Percentiles rank a stretch among this genome's conserved stretches.
Conservation (phyloP, 2,888 invertebrate species). For the Junonia oenone region DNA sequence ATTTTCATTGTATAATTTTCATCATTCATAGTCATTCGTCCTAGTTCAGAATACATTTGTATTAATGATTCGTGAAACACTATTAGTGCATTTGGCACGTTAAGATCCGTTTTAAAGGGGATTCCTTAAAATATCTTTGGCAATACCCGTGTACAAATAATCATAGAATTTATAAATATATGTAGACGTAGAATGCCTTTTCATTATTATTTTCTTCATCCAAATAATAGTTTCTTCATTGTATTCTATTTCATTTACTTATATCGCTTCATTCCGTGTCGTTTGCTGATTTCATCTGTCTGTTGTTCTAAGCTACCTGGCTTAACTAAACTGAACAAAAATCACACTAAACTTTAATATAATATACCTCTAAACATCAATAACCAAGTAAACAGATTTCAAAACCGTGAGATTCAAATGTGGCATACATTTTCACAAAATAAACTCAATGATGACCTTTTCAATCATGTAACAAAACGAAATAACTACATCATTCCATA, state of each 20-base stretch:
- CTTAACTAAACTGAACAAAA: conserved; percentile 12
- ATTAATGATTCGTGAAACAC: background rate
- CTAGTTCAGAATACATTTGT: background rate
- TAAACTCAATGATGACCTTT: background rate
- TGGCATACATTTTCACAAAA: too few relatives aligned
- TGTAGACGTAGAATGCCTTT: background rate
- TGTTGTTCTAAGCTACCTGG: conserved; percentile 33
- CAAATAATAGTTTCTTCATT: background rate
- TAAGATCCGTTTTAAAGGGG: conserved; percentile 11
- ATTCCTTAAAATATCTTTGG: conserved; percentile 23
- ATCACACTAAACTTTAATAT: background rate
- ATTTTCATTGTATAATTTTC: background rate
- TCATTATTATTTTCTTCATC: conserved; percentile 1
- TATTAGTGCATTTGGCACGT: conserved; percentile 17
- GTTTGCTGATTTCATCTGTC: conserved; percentile 29
- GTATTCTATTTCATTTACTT: conserved; percentile 7
- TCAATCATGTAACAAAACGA: background rate
- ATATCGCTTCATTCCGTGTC: conserved; percentile 1
- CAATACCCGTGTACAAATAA: conserved; percentile 5
- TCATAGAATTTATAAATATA: conserved; percentile 4
- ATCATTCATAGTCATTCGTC: background rate
- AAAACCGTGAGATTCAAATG: too few relatives aligned
- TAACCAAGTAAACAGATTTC: background rate
- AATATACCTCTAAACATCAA: background rate
- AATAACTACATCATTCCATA: background rate